Percentiles rank a stretch among this genome's conserved stretches.
phyloP scores from a whole-genome alignment of 2,113 vertebrate genomes.

The Isichthys henryi region DNA sequence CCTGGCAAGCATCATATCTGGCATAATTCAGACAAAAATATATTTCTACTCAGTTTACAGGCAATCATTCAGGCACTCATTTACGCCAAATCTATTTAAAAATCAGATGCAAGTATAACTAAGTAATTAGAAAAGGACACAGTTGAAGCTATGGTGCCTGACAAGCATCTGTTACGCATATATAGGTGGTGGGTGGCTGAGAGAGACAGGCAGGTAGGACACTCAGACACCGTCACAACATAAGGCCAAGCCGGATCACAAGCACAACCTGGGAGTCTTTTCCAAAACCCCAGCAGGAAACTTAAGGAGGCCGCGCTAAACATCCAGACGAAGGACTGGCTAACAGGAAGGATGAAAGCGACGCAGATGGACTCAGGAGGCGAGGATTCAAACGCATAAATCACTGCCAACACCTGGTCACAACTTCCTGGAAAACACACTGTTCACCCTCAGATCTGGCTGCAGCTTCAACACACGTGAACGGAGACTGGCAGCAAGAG shows the following conservation, averaged over 20 bases:
- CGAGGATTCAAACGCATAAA: neutral
- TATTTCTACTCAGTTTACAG: neutral
- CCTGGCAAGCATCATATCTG: neutral
- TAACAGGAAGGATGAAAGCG: neutral
- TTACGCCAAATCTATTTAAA: neutral
- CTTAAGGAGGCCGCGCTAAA: neutral
- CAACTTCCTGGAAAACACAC: neutral
- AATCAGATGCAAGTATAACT: neutral
- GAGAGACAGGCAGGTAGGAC: neutral
- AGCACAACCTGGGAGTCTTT: neutral
- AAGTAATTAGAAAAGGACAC: neutral
- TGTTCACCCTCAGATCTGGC: neutral
- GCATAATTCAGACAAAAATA: neutral
- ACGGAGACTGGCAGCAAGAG: neutral
- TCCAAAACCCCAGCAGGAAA: neutral
- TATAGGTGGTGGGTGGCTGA: neutral
- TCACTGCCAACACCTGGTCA: neutral
- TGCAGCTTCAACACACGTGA: neutral
- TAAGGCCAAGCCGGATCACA: neutral
- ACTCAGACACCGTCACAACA: neutral
- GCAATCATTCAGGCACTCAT: neutral
- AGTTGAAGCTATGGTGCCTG: neutral
- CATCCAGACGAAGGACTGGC: neutral
- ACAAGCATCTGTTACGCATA: neutral
- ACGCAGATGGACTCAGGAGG: neutral